Conservation (phyloP, 2,797 vertebrate species). For the Myripristis jacobus region DNA sequence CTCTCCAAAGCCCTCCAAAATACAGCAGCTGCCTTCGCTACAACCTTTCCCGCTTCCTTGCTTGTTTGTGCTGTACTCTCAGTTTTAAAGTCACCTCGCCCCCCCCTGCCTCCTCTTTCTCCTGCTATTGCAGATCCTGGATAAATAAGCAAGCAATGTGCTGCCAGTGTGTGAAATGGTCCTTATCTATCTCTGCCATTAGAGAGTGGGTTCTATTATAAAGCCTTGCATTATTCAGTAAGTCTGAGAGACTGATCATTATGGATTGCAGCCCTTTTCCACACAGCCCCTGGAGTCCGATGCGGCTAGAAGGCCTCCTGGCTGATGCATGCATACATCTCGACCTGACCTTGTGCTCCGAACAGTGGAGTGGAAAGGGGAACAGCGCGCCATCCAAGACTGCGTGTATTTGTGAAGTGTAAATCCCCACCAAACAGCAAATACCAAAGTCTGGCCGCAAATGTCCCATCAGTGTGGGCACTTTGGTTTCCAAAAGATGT, state of each 20-base stretch:
- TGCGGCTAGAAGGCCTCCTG: constrained; percentile 32
- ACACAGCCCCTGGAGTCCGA: constrained; percentile 58
- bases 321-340: constrained; percentile 46
- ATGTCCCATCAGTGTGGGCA: neutral
- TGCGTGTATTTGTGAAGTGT: neutral
- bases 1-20: neutral
- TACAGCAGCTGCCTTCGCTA: neutral
- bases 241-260: constrained; percentile 78
- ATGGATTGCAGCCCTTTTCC: constrained; percentile 73
- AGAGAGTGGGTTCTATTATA: constrained; percentile 80
- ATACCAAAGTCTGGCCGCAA: neutral
- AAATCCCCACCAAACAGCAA: neutral
- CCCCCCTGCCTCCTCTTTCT: constrained; percentile 10
- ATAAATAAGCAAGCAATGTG: constrained; percentile 70
- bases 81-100: constrained; percentile 6
- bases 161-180: constrained; percentile 76
- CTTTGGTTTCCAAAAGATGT: neutral
- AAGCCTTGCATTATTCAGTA: constrained; percentile 83
- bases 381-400: neutral
- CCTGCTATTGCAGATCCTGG: constrained; percentile 56
- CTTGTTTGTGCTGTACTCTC: constrained; percentile 44
- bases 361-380: constrained; percentile 1
- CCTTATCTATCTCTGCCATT: constrained; percentile 83
- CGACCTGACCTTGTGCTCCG: constrained; percentile 51
- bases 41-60: constrained; percentile 7